Base-by-base conservation (phyloP, 2,888 invertebrate species). In the Salticus scenicus region DNA sequence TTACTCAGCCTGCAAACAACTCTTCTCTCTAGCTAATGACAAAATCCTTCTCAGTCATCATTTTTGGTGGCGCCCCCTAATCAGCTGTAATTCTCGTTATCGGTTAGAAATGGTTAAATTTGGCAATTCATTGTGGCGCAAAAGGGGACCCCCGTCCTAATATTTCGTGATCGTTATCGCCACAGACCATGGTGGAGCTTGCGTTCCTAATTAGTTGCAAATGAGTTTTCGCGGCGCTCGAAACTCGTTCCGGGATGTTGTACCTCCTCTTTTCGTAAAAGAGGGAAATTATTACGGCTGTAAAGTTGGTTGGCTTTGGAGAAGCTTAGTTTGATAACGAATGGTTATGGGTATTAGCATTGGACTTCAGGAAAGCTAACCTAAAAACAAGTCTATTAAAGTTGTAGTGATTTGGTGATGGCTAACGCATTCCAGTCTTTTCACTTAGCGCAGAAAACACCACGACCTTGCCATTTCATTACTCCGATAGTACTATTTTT, bases 141-240 rank as follows among this genome's bases (percentile, higher is more conserved):
- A 57, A 57, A 57, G 37, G 51, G 30, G n/a, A n/a, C n/a, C 67
- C 51, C 28, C 31, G 57, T 70, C 57, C 63, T 80, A 80, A 80
- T 81, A 74, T 75, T 74, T 81, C 69, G 74, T 37, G 82, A 82
- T 82, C 82, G 76, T 82, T 82, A 82, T 82, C 82, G 51, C 57
- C 33, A 10, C 27, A 17, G 37, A 42, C 42, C 28, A 42, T 42
- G 37, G 70, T 67, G 20, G 33, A 31, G 30, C 31, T 31, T 37
- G 67, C 27, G 37, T 41, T 8, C 57, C 75, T 82, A 82, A 82
- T 82, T 82, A 82, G 76, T 71, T 76, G 71, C 82, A 76, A 82
- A 82, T 76, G 76, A 76, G 76, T 66, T 79, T 31, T 64, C 30
- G 37, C 66, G 17, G 66, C 72, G 10, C 37, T 12, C 27, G 42